Percentiles rank a stretch among this genome's conserved stretches.
These are phyloP conservation scores for Tolypeutes matacus DNA, from an alignment of 2,797 vertebrate species.

Conservation along the genomic window DNA sequence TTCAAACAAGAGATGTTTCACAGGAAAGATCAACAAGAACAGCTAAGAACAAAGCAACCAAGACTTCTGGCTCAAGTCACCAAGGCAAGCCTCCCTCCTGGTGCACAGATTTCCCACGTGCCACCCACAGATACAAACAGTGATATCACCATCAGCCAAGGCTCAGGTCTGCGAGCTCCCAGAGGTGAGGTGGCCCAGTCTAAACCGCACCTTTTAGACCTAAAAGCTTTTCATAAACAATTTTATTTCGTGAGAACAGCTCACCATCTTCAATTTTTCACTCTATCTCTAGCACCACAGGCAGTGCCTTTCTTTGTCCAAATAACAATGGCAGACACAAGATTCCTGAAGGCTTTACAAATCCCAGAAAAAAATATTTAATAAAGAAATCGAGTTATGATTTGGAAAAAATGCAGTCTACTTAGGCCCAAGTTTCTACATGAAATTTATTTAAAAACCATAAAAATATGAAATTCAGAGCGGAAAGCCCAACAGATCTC, in stretches of 20 bases:
- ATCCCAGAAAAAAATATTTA: neutral
- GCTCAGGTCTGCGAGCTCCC: neutral
- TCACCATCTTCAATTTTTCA: neutral
- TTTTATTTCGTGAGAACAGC: neutral
- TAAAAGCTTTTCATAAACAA: neutral
- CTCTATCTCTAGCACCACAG: neutral
- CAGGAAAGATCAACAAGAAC: neutral
- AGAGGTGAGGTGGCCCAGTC: neutral
- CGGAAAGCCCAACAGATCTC: conserved; percentile 5
- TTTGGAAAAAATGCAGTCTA: neutral
- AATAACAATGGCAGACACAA: neutral
- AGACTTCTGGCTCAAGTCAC: neutral
- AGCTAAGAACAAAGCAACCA: neutral
- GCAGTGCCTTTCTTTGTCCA: neutral
- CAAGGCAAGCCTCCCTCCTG: neutral
- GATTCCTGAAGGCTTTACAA: conserved; percentile 13
- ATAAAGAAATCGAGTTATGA: neutral
- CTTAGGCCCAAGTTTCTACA: neutral
- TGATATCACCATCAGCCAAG: neutral
- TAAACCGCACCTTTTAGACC: neutral
- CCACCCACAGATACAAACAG: neutral
- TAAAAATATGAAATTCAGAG: neutral
- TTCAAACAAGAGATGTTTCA: neutral
- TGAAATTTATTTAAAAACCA: neutral
- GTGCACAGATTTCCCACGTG: neutral